Percentiles rank a stretch among this genome's conserved stretches.
Conservation (phyloP, 2,113 vertebrate species). For the Rhadina sibilatrix region DNA sequence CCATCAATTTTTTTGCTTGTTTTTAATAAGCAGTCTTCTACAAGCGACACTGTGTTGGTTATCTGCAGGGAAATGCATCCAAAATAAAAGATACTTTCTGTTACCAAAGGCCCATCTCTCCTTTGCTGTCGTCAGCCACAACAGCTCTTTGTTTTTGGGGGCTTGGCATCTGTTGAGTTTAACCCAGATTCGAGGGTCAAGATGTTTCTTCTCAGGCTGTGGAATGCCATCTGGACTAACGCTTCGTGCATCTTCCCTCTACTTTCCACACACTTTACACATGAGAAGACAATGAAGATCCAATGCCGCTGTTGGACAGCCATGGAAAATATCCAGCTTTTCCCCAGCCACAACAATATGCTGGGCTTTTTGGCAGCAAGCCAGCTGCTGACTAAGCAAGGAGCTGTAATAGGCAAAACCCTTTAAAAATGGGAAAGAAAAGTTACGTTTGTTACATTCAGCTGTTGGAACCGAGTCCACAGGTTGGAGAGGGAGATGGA, state of each 20-base stretch:
- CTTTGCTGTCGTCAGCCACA: neutral
- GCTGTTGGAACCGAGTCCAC: neutral
- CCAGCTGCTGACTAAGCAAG: slow-evolving; percentile 66
- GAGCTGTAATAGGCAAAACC: neutral
- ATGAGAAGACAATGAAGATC: slow-evolving; percentile 46
- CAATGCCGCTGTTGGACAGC: slow-evolving; percentile 1
- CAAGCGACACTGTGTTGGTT: neutral
- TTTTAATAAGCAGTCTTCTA: neutral
- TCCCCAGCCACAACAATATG: slow-evolving; percentile 34
- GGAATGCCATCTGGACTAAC: slow-evolving; percentile 66
- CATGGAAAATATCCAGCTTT: slow-evolving; percentile 55
- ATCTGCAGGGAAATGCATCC: neutral
- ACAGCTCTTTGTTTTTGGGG: slow-evolving; percentile 59
- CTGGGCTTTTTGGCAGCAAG: slow-evolving; percentile 33
- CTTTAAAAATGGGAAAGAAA: slow-evolving; percentile 23
- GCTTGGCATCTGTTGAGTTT: slow-evolving; percentile 64
- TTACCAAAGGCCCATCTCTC: neutral
- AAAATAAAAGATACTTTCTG: slow-evolving; percentile 33
- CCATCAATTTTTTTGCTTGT: neutral
- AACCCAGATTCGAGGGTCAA: slow-evolving; percentile 64
- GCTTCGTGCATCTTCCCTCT: slow-evolving; percentile 14
- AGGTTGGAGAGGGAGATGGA: neutral
- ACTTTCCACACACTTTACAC: slow-evolving; percentile 26
- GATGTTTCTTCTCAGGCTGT: slow-evolving; percentile 64
- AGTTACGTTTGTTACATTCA: slow-evolving; percentile 40